Conservation (phyloP, 2,888 invertebrate species). For the Aromia moschata region DNA sequence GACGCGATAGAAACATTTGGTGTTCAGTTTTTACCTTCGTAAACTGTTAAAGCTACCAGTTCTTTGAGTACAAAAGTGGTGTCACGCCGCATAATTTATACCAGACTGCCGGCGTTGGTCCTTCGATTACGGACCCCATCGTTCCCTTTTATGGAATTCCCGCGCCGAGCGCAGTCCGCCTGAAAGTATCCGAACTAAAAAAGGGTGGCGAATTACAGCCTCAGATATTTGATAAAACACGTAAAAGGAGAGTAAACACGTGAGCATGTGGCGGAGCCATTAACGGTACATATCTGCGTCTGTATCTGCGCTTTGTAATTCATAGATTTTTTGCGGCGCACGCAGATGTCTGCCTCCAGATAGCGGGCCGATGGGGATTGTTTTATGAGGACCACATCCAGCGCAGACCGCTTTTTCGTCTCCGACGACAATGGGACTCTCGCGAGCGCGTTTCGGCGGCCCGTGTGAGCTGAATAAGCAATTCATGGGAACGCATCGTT, state of each 20-base stretch:
- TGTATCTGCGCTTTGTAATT: slow-evolving; percentile 47
- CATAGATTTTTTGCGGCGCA: slow-evolving; percentile 48
- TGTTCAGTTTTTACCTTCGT: too few relatives aligned
- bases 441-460: slow-evolving; percentile 39
- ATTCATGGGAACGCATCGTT: slow-evolving; percentile 60
- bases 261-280: slow-evolving; percentile 27
- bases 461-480: slow-evolving; percentile 59
- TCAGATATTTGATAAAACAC: slow-evolving; percentile 2
- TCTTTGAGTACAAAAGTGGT: too few relatives aligned
- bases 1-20: too few relatives aligned
- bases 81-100: too few relatives aligned
- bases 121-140: too few relatives aligned
- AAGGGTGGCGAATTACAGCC: background rate
- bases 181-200: background rate
- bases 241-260: slow-evolving; percentile 11
- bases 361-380: slow-evolving; percentile 53
- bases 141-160: too few relatives aligned
- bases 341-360: slow-evolving; percentile 51
- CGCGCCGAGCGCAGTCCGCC: too few relatives aligned
- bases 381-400: slow-evolving; percentile 57
- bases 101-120: too few relatives aligned
- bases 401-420: slow-evolving; percentile 52
- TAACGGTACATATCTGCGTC: slow-evolving; percentile 43
- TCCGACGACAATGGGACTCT: slow-evolving; percentile 40
- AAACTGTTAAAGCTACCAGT: too few relatives aligned